Base-by-base conservation (phyloP, 2,888 invertebrate genomes). In the Strigamia maritima region DNA sequence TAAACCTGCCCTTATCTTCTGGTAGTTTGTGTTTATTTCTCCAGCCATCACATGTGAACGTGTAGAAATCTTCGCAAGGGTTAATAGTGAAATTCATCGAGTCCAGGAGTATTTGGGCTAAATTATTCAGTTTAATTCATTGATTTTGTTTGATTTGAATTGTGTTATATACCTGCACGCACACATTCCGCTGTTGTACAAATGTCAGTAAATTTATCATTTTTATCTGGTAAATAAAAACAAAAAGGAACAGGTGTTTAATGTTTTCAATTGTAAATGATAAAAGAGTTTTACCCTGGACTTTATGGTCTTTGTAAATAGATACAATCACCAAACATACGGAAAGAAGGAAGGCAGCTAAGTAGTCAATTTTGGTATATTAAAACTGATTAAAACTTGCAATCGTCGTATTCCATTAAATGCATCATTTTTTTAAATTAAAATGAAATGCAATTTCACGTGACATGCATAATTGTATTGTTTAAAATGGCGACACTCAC, bases 21-120 rank as follows among this genome's bases (percentile, higher is more conserved):
- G 76, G 76, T 26, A 76, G n/a, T 35, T 26, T 12, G 38, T 76
- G 38, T 1, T 38, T 35, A 14, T 3, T 4, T 38, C 26, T 19
- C 76, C 76, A 76, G 12, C 38, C 26, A 40, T 40, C 76, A 22
- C 76, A 76, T 2, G 76, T 16, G 16, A 76, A 76, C 24, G 76
- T 16, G n/a, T 40, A 76, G 24, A 76, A 76, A 19, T 76, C 76
- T 22, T 76, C 8, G 19, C 76, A 76, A 12, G 76, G 76, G 22
- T 76, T 38, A 12, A 76, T 44, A 19, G 76, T 12, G 14, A 8
- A 1, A 76, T 76, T 44, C 19, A 76, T 22, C 1, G n/a, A 22
- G 44, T 76, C 38, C 40, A 76, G 10, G 38, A 76, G 19, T 8
- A 40, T 26, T 38, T 31, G 19, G 19, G 76, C 76, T 76, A 35